These are phyloP conservation scores for Branchellion lobata DNA, from an alignment of 2,888 invertebrate species.

Conservation along the genomic window DNA sequence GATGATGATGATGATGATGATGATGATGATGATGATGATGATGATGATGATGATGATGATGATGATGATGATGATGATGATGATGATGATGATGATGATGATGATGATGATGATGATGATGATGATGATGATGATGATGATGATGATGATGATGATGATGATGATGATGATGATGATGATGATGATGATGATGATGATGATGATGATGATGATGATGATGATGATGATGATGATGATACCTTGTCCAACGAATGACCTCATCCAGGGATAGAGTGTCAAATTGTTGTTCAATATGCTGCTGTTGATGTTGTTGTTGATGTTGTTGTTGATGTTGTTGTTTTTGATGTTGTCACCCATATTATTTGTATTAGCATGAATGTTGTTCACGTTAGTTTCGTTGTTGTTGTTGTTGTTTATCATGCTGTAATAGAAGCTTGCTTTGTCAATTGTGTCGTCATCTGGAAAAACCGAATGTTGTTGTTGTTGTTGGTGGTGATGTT, in stretches of 20 bases:
- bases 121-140: not conserved
- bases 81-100: slow-evolving; percentile 30
- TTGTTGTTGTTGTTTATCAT: too few relatives aligned
- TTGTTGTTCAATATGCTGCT: not conserved
- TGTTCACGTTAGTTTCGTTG: too few relatives aligned
- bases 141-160: not conserved
- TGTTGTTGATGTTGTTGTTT: too few relatives aligned
- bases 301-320: too few relatives aligned
- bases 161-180: not conserved
- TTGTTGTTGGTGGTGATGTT: too few relatives aligned
- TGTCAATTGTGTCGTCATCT: too few relatives aligned
- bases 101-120: not conserved
- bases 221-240: slow-evolving; percentile 46
- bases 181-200: not conserved
- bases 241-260: slow-evolving; percentile 51
- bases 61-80: slow-evolving; percentile 39
- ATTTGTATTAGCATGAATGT: too few relatives aligned
- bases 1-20: slow-evolving; percentile 38
- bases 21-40: slow-evolving; percentile 39
- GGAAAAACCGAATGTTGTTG: too few relatives aligned
- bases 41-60: slow-evolving; percentile 38
- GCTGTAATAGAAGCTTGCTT: too few relatives aligned
- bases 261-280: slow-evolving; percentile 53
- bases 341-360: too few relatives aligned
- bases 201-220: slow-evolving; percentile 20